Evolutionary conservation across 2,888 invertebrate genomes (phyloP).

Genomic region (Eremobia ochroleuca): DNA sequence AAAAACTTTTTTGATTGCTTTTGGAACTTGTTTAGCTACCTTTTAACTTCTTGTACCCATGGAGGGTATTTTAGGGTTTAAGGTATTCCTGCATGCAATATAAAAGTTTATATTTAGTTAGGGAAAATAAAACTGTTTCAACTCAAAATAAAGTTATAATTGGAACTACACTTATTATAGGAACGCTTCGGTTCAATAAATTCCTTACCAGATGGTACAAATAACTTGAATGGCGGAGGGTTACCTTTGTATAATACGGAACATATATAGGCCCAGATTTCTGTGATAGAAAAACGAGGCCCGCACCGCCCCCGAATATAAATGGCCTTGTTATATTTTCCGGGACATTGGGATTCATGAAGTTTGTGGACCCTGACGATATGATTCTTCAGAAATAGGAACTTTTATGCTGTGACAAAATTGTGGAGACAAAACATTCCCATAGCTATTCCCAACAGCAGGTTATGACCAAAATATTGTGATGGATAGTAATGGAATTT

Average conservation of each 20-base stretch:
- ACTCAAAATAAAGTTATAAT: conserved; percentile 40
- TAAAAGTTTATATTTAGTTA: neutral
- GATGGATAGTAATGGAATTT: neutral
- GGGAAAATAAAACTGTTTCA: conserved; percentile 20
- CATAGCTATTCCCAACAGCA: conserved; percentile 3
- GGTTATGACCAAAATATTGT: neutral
- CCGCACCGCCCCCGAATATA: conserved; percentile 87
- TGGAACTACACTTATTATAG: conserved; percentile 45
- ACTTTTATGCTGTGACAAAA: conserved; percentile 65
- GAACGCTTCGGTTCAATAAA: conserved; percentile 60
- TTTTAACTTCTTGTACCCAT: neutral
- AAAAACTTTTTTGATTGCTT: neutral
- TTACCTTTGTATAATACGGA: conserved; percentile 67
- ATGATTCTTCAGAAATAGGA: conserved; percentile 78
- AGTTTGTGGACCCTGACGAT: conserved; percentile 87
- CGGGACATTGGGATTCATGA: conserved; percentile 90
- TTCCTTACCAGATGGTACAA: conserved; percentile 68
- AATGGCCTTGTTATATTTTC: conserved; percentile 91
- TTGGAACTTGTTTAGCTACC: neutral
- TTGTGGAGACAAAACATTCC: conserved; percentile 31
- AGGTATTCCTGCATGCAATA: neutral
- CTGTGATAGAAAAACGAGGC: conserved; percentile 87
- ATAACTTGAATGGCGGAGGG: conserved; percentile 68
- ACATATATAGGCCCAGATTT: conserved; percentile 82
- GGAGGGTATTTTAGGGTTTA: neutral